Base-by-base conservation (phyloP, 2,113 vertebrate species). In the Ictalurus punctatus region DNA sequence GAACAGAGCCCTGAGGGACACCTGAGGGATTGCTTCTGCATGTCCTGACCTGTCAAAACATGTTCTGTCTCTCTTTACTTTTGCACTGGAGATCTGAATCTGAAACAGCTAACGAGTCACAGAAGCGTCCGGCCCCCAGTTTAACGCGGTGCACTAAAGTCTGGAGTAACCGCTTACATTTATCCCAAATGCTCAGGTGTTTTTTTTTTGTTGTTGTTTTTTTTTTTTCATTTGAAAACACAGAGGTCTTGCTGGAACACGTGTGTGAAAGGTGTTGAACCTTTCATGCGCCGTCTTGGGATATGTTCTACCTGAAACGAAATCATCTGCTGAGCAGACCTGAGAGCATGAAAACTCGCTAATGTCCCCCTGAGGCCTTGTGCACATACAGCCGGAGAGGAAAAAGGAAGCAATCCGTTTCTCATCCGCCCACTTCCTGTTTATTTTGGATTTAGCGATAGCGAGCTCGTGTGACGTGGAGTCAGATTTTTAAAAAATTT, bases 321-420 rank as follows among this genome's bases (percentile, higher is more conserved):
- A 23, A 54, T 88, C 80, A 83, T 88, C 56, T 83, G 80, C 80
- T 61, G 80, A 59, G 10, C 87, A 88, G 65, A 69, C 76, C 54
- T 30, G 65, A 83, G 27, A 37, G 44, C 65, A 44, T 8, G 2
- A 14, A 16, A 1, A 37, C 65, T 37, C 6, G 21, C 48, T 82
- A 40, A 71, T 56, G 17, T 83, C 52, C 65, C 87, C 80, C 76
- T 6, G 37, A 69, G 86, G 48, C 54, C 67, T 58, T 52, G 34
- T 90, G 71, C 65, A 52, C 6, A 16, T 48, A 88, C 37, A 84
- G 30, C 44, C 34, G 6, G 0, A 80, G 69, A 44, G 44, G 71
- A 78, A 86, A 88, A 44, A 91, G 65, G 82, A 91, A 87, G 78
- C 30, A 27, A 89, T 89, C 85, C 40, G 79, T 92, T 88, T 63